Conservation (phyloP, 2,888 invertebrate genomes). For the Argyresthia goedartella region DNA sequence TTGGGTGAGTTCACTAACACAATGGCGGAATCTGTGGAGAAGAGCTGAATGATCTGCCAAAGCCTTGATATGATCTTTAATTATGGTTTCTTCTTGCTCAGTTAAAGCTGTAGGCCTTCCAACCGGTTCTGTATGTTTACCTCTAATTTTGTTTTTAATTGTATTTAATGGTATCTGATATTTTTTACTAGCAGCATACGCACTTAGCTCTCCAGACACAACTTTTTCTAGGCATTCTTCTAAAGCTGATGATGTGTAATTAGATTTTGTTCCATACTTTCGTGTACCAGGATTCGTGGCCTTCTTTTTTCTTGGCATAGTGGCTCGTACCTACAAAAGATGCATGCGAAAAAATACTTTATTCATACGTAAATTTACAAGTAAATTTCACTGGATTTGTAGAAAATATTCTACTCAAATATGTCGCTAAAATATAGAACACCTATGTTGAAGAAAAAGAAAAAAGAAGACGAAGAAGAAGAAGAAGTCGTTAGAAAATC, state of each 20-base stretch:
- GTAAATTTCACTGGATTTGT: no score
- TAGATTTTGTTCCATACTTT: conserved; percentile 6
- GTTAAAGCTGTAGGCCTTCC: conserved; percentile 11
- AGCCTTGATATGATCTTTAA: conserved; percentile 11
- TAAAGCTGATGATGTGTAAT: conserved; percentile 3
- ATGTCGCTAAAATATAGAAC: no score
- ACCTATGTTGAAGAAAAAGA: no score
- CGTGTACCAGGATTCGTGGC: conserved; percentile 7
- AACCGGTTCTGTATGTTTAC: conserved; percentile 10
- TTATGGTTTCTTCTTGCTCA: conserved; percentile 9
- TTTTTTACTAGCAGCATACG: conserved; percentile 5
- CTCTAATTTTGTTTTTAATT: conserved; percentile 10
- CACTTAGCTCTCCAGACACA: conserved; percentile 7
- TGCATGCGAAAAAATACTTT: neutral
- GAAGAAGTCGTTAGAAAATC: no score
- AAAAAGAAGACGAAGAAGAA: no score
- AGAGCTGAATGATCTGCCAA: no score
- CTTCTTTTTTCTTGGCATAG: conserved; percentile 3
- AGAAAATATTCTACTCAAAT: no score
- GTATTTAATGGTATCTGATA: conserved; percentile 11
- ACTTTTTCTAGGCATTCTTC: conserved; percentile 7
- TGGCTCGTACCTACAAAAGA: neutral
- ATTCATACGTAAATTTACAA: neutral
- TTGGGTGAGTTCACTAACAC: no score
- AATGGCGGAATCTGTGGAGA: no score